Percentiles rank a stretch among this genome's conserved stretches.
These are phyloP conservation scores for Temnothorax longispinosus DNA, from an alignment of 1,140 invertebrate species.

Conservation along the genomic window DNA sequence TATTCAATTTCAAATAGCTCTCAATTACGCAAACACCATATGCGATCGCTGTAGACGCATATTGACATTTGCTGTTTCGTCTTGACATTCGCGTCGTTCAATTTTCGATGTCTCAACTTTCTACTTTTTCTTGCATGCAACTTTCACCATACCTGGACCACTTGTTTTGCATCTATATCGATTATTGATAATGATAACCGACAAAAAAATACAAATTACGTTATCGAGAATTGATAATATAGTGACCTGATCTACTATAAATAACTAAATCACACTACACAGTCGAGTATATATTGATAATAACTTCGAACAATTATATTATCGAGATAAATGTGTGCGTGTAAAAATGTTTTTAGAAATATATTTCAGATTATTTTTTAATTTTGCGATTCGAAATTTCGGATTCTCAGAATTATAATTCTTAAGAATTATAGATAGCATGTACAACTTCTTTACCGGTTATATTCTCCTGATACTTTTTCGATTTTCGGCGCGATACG, in stretches of 20 bases:
- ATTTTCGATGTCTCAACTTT: slow-evolving; percentile 7
- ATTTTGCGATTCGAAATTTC: not conserved
- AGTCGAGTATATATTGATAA: not conserved
- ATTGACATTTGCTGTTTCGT: not conserved
- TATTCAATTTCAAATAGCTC: not conserved
- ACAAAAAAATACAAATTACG: not conserved
- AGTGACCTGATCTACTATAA: not conserved
- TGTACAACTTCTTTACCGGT: too few relatives aligned
- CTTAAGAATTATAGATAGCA: too few relatives aligned
- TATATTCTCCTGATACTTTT: too few relatives aligned
- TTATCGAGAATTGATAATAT: not conserved
- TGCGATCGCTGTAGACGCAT: not conserved
- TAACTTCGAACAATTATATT: not conserved
- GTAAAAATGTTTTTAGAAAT: not conserved
- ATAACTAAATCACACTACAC: not conserved
- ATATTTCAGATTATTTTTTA: not conserved
- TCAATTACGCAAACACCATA: not conserved
- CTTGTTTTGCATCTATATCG: not conserved
- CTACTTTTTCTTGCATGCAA: not conserved
- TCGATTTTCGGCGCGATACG: too few relatives aligned
- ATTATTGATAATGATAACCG: not conserved
- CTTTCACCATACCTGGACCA: not conserved
- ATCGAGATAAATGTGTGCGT: not conserved
- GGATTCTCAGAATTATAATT: not conserved
- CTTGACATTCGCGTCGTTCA: not conserved